These are phyloP conservation scores for Cecidostiba fungosa DNA, from an alignment of 2,888 invertebrate genomes.

Conservation along the genomic window DNA sequence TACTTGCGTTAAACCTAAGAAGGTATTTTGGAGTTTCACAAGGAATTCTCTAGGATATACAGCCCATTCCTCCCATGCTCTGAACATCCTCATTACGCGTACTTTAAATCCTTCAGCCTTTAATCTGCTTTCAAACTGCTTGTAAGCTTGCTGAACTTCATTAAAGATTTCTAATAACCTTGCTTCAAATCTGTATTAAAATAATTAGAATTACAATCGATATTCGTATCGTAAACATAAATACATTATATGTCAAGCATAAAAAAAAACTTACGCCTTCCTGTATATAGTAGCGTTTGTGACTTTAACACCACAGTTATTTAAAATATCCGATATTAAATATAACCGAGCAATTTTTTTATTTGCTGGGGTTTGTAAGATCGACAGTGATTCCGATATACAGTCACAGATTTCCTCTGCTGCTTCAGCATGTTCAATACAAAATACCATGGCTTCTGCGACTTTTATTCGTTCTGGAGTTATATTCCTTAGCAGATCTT, in stretches of 20 bases:
- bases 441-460: constrained; percentile 99
- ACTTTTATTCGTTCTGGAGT: constrained; percentile 90
- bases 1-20: constrained; percentile 87
- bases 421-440: constrained; percentile 98
- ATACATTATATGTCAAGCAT: constrained; percentile 44
- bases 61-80: constrained; percentile 99
- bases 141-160: constrained; percentile 87
- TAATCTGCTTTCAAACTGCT: constrained; percentile 89
- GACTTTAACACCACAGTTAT: constrained; percentile 98
- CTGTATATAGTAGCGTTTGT: constrained; percentile 97
- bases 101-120: constrained; percentile 98
- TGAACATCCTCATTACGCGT: constrained; percentile 92
- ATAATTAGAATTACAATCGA: constrained; percentile 41
- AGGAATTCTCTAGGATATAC: constrained; percentile 97
- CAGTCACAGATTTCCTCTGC: constrained; percentile 98
- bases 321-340: constrained; percentile 97
- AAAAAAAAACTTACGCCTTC: constrained; percentile 85
- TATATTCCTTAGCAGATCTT: constrained; percentile 93
- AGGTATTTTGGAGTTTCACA: constrained; percentile 92
- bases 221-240: neutral
- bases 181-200: constrained; percentile 87
- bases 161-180: constrained; percentile 90
- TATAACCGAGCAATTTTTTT: constrained; percentile 97
- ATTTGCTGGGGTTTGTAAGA: constrained; percentile 88
- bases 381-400: constrained; percentile 92